Conservation (phyloP, 2,113 vertebrate species). For the Anser brachyrhynchus region DNA sequence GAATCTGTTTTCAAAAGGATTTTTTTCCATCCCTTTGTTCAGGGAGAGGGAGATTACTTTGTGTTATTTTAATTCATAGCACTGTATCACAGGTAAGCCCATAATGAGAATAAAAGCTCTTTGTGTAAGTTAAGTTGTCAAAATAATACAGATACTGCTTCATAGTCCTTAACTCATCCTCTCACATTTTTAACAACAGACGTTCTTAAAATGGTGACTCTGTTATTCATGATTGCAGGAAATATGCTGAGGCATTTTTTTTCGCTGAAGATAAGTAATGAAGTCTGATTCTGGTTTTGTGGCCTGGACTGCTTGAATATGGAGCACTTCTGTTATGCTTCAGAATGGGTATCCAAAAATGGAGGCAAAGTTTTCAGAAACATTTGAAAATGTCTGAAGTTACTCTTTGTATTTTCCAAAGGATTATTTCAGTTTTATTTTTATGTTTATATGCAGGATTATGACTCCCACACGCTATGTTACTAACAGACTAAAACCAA, state of each 20-base stretch:
- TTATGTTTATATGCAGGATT: background rate
- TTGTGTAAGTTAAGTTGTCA: background rate
- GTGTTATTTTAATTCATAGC: background rate
- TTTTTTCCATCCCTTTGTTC: background rate
- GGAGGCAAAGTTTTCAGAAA: background rate
- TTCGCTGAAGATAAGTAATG: background rate
- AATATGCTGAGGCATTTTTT: accelerated
- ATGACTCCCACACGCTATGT: background rate
- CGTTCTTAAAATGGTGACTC: background rate
- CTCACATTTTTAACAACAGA: background rate
- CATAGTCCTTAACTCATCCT: background rate
- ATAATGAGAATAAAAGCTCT: background rate
- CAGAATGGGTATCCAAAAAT: background rate
- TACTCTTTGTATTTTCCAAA: background rate
- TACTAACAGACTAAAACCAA: background rate
- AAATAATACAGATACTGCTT: background rate
- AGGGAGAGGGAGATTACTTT: background rate
- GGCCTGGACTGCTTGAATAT: background rate
- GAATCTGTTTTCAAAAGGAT: background rate
- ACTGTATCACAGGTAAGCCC: background rate
- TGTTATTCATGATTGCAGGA: background rate
- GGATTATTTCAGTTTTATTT: background rate
- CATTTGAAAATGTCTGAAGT: background rate
- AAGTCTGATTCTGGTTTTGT: background rate
- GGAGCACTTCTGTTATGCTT: background rate